phyloP scores from a whole-genome alignment of 1,140 invertebrate genomes.

The Penaeus indicus region DNA sequence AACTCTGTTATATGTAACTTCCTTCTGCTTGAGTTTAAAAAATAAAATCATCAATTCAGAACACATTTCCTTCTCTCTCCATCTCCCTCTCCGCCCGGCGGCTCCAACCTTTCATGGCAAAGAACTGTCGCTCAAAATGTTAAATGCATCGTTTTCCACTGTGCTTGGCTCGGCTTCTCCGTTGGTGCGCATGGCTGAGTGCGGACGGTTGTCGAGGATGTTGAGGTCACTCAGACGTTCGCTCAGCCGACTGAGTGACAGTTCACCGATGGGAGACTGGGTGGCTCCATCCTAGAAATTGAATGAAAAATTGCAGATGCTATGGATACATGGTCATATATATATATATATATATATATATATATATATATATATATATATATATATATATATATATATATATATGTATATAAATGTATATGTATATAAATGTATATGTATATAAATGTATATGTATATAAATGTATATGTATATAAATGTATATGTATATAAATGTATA shows the following conservation, averaged over 20 bases:
- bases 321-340: not conserved
- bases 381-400: no score
- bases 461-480: no score
- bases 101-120: slow-evolving; percentile 29
- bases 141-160: slow-evolving; percentile 58
- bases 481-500: no score
- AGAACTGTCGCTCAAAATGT: slow-evolving; percentile 47
- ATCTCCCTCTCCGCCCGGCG: not conserved
- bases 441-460: no score
- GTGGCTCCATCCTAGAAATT: slow-evolving; percentile 34
- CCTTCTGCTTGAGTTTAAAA: not conserved
- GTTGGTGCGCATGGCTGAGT: slow-evolving; percentile 18
- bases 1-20: not conserved
- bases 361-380: no score
- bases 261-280: slow-evolving; percentile 57
- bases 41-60: not conserved
- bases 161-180: slow-evolving; percentile 50
- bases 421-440: no score
- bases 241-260: slow-evolving; percentile 60
- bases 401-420: no score
- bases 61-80: not conserved
- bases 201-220: slow-evolving; percentile 54
- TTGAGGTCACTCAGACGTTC: slow-evolving; percentile 59
- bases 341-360: no score
- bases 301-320: not conserved